Evolutionary conservation across 1,140 invertebrate species (phyloP).

Genomic region (Drosophila orena): DNA sequence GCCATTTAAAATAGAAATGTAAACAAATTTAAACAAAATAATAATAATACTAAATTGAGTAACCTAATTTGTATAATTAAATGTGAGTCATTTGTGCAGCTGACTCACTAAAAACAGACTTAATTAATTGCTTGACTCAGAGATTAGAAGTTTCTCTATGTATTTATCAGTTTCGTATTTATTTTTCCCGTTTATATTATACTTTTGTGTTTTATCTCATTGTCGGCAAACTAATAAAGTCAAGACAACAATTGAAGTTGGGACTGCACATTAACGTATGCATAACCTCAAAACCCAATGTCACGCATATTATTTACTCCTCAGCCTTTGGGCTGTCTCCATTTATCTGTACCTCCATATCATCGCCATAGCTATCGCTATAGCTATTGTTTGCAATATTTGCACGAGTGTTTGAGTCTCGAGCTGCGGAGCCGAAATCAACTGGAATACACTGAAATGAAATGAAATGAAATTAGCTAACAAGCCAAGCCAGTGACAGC

Average conservation of each 20-base stretch:
- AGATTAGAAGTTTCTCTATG: constrained; percentile 13
- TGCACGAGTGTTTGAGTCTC: constrained; percentile 22
- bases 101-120: constrained; percentile 27
- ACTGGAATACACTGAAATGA: constrained; percentile 36
- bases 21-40: too few relatives aligned
- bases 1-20: not conserved
- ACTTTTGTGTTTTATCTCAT: not conserved
- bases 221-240: constrained; percentile 41
- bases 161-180: constrained; percentile 12
- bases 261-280: constrained; percentile 59
- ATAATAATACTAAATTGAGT: not conserved
- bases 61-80: constrained; percentile 1
- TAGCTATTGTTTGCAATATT: constrained; percentile 42
- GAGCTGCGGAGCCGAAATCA: constrained; percentile 12
- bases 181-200: not conserved
- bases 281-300: constrained; percentile 79
- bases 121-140: constrained; percentile 11
- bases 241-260: constrained; percentile 62
- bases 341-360: constrained; percentile 30
- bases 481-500: constrained; percentile 32
- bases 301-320: constrained; percentile 76
- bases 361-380: constrained; percentile 15
- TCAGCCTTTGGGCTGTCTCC: constrained; percentile 34
- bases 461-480: constrained; percentile 70
- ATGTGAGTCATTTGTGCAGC: not conserved